Evolutionary conservation across 2,797 vertebrate species (phyloP), one percentile per base, ranked within the genome.

Genomic region (Clarias pachynema): DNA sequence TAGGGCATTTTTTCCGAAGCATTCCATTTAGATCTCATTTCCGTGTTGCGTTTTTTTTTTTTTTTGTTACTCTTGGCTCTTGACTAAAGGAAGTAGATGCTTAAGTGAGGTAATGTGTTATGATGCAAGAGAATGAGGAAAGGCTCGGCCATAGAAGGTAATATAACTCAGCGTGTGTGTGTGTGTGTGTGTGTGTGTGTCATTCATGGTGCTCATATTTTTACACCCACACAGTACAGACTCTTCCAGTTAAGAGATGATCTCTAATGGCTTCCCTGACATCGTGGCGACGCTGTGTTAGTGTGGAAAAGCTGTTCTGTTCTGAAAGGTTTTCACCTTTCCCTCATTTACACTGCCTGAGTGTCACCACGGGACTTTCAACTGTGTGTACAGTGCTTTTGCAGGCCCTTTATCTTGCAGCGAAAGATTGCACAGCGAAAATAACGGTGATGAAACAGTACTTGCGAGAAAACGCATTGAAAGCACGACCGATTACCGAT

Each of bases 361-460:
- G 74, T 40, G 20, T 16, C 22, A 69, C 72, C 20, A 37, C 10
- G 37, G 62, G 60, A 80, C 20, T 62, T 26, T 6, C 15, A 49
- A 40, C 34, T 60, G 73, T 57, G n/a, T 63, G 73, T 82, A 73
- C 44, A 40, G 12, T n/a, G 29, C 68, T 40, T 82, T 3, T 73
- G 85, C 53, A 82, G 82, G 69, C 44, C 40, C 2, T 80, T 88
- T 83, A 80, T 88, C 84, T 83, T 82, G 68, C 66, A 57, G 78
- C 68, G 37, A 86, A 26, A 80, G 86, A 89, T 40, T 78, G 63
- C 59, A 56, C 75, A 84, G 29, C 29, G 49, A 86, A 44, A 80
- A 86, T 59, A 59, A 53, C 60, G 20, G 68, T 65, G 85, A 82
- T 88, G 69, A 89, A 86, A 78, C 73, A 31, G 73, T 75, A 56